phyloP scores from a whole-genome alignment of 2,888 invertebrate genomes.

The Scaptomyza polygonia region DNA sequence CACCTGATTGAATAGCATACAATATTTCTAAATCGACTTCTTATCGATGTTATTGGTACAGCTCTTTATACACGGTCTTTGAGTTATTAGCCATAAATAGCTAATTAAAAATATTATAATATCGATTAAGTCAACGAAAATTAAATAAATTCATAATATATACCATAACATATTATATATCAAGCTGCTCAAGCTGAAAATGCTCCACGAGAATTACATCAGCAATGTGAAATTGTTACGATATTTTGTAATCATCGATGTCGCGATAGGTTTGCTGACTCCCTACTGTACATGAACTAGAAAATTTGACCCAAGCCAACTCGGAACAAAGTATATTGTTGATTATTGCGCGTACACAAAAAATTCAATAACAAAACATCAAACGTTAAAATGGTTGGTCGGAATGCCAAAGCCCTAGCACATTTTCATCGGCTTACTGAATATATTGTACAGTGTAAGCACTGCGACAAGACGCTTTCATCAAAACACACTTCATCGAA shows the following conservation, averaged over 20 bases:
- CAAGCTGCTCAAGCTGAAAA: background rate
- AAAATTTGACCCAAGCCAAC: constrained; percentile 47
- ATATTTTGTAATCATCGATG: constrained; percentile 10
- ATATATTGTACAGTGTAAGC: constrained; percentile 71
- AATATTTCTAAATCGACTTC: background rate
- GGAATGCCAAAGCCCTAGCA: constrained; percentile 70
- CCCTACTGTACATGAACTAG: constrained; percentile 54
- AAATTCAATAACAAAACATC: constrained; percentile 17
- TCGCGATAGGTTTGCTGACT: constrained; percentile 31
- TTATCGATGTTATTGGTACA: constrained; percentile 8
- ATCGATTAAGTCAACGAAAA: background rate
- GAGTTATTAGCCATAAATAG: background rate
- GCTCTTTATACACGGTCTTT: background rate
- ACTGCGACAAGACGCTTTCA: constrained; percentile 71
- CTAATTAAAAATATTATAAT: background rate
- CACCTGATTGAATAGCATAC: background rate
- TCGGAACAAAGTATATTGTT: constrained; percentile 32
- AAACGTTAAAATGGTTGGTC: constrained; percentile 62
- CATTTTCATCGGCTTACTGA: constrained; percentile 72
- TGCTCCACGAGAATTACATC: background rate
- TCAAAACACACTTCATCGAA: constrained; percentile 74
- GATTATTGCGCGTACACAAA: constrained; percentile 19
- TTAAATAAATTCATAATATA: no score
- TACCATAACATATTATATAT: background rate
- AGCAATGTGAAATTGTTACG: background rate